These are phyloP conservation scores for Abscondita cerata DNA, from an alignment of 2,888 invertebrate species.

Conservation along the genomic window DNA sequence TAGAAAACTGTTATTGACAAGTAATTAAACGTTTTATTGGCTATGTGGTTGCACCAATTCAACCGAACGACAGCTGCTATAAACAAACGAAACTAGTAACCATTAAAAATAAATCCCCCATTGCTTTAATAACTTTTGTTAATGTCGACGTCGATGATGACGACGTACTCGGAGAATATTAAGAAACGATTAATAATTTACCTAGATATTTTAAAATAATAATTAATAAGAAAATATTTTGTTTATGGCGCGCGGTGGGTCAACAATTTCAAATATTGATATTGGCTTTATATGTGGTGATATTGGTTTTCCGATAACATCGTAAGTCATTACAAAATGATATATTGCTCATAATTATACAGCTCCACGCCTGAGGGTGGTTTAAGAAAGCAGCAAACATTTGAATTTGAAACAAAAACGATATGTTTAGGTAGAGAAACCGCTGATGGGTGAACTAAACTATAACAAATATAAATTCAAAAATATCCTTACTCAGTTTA, in stretches of 20 bases:
- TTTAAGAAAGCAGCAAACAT: slow-evolving; percentile 20
- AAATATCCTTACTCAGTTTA: slow-evolving; percentile 2
- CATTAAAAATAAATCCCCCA: slow-evolving; percentile 35
- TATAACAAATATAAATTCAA: no score
- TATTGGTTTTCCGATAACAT: slow-evolving; percentile 30
- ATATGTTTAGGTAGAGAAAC: slow-evolving; percentile 8
- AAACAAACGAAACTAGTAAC: slow-evolving; percentile 48
- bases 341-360: slow-evolving; percentile 26
- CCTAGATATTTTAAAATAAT: not conserved
- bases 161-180: no score
- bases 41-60: slow-evolving; percentile 42
- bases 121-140: slow-evolving; percentile 15
- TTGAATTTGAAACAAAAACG: slow-evolving; percentile 9
- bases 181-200: not conserved
- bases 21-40: slow-evolving; percentile 55
- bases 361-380: slow-evolving; percentile 10
- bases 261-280: not conserved
- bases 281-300: slow-evolving; percentile 7
- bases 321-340: slow-evolving; percentile 26
- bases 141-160: not conserved
- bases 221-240: not conserved
- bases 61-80: slow-evolving; percentile 44
- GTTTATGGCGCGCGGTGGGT: not conserved
- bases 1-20: slow-evolving; percentile 54
- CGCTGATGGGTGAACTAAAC: not conserved